Evolutionary conservation across 2,113 vertebrate genomes (phyloP), one percentile per base, ranked within the genome.

Genomic region (Charina bottae): DNA sequence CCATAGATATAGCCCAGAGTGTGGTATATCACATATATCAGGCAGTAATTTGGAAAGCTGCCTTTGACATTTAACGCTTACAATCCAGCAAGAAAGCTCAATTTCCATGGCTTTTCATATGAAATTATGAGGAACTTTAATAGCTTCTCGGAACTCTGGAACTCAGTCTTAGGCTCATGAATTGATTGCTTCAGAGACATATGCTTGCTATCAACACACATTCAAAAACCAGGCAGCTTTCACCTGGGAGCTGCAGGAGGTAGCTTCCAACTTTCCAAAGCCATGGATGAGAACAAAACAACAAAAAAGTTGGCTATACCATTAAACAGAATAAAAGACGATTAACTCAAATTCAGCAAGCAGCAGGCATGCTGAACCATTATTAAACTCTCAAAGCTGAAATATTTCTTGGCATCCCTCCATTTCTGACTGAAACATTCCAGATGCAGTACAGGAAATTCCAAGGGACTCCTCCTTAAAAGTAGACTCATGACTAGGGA

Each of bases 61-160:
- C 0, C 0, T 91, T 93, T 95, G 84, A 94, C 49, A 84, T 92
- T 95, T 96, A 92, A 94, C 89, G 21, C 83, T 85, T 92, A 90
- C 23, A 87, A 91, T 95, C 85, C 58, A 53, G 60, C 37, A 17
- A 53, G 85, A 60, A 95, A 88, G 33, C 90, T 93, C 26, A 1
- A 2, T 87, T 94, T 95, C 91, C 64, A 91, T 17, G 46, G 26
- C 2, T 90, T 94, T 94, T 85, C 85, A 88, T 28, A n/a, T 62
- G 62, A 94, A 92, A 86, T 0, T 0, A 33, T 62, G 56, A 95
- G 42, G 33, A 93, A 89, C 42, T 62, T 83, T 64, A 94, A 93
- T 90, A 91, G 19, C 59, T n/a, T 64, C 90, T 89, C 68, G 55
- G 90, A 94, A 2, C 1, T 42, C 1, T 60, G 4, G 3, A 95